A percentile compares a stretch with the other conserved stretches of the same genome.
Evolutionary conservation across 2,113 vertebrate genomes (phyloP).

Genomic region (Chaetops frenatus): DNA sequence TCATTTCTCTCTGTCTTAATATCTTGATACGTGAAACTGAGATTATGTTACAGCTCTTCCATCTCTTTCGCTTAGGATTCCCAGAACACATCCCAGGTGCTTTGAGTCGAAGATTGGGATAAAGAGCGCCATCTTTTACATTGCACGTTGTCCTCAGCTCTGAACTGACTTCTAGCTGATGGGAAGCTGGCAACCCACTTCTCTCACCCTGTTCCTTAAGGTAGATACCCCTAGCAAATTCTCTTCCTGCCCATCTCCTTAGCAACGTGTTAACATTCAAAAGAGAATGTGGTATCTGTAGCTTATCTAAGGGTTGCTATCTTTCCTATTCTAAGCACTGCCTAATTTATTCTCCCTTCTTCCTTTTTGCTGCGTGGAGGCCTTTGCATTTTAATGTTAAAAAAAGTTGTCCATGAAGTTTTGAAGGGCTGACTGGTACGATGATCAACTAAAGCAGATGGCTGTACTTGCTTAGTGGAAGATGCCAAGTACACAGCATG

Average conservation of each 20-base stretch:
- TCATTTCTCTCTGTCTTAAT: neutral
- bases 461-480: neutral
- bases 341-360: conserved; percentile 3
- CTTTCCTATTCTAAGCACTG: neutral
- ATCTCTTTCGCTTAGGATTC: neutral
- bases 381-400: neutral
- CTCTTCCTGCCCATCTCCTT: neutral
- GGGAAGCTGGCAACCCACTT: neutral
- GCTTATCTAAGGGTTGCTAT: neutral
- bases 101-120: neutral
- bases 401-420: neutral
- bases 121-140: neutral
- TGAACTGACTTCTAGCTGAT: neutral
- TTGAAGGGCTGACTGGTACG: neutral
- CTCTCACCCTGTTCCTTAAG: neutral
- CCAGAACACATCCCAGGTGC: neutral
- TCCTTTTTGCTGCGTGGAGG: neutral
- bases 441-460: neutral
- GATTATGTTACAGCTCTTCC: neutral
- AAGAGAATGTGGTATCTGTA: neutral
- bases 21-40: neutral
- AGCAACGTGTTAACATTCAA: neutral
- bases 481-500: neutral
- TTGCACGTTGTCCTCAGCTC: neutral
- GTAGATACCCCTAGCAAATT: neutral